Evolutionary conservation across 1,140 invertebrate genomes (phyloP), one percentile per base, ranked within the genome.

Genomic region (Lysiphlebus fabarum): DNA sequence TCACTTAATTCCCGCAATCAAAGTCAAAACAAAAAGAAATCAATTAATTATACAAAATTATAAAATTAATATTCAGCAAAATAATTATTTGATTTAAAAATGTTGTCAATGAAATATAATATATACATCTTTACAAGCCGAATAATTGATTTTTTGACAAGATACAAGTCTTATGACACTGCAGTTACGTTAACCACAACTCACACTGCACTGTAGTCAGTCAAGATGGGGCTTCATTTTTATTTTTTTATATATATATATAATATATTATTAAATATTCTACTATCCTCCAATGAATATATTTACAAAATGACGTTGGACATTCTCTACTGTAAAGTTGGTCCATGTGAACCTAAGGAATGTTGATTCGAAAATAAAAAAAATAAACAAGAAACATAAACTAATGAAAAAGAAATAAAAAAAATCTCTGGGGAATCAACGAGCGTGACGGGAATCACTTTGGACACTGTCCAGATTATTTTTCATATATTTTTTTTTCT

Each of bases 141-240:
- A 9, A 57, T 62, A 58, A 64, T 62, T 58, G 41, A 62, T 59
- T 36, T 59, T 64, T 61, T 63, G 61, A 67, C 54, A 62, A 62
- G 58, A 61, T 38, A 36, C 45, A 48, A 33, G 56, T 63, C n/a
- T 63, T 61, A 60, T 63, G 58, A 62, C 54, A 58, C 56, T 53
- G 48, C 54, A 12, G 55, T 40, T 58, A n/a, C n/a, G 58, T 33
- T 53, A 38, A 56, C 48, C 53, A 50, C 17, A 26, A 26, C 2
- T 26, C 17, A 26, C 17, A 26, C 17, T 26, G 17, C 4, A n/a
- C n/a, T n/a, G 4, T 26, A 26, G 2, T 26, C 17, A 26, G 17
- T 47, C 42, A 50, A 53, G 50, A 54, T 56, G 49, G 59, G 45
- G 59, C 42, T 45, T 54, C 40, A 44, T 12, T 26, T 7, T 10